These are phyloP conservation scores for Eubasilissa regina DNA, from an alignment of 1,140 invertebrate genomes.

Conservation along the genomic window DNA sequence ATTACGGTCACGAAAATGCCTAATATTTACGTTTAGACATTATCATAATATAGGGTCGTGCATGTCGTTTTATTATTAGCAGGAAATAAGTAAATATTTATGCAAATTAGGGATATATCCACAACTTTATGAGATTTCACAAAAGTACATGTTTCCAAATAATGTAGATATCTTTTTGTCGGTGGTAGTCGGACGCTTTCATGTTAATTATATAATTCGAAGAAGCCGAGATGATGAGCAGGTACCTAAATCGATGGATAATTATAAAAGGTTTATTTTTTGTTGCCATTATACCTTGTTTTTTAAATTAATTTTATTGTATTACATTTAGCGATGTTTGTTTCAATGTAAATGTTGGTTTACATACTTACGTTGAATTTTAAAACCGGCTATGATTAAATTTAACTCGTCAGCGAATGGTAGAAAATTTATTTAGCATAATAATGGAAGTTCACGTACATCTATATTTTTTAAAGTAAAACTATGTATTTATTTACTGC, in stretches of 20 bases:
- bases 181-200: not conserved
- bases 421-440: too few relatives aligned
- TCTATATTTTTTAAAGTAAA: too few relatives aligned
- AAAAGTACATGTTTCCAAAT: not conserved
- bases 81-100: constrained; percentile 30
- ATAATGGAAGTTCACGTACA: too few relatives aligned
- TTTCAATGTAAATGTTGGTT: not conserved
- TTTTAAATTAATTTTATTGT: too few relatives aligned
- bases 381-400: too few relatives aligned
- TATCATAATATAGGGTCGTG: not conserved
- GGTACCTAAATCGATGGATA: not conserved
- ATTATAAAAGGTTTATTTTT: not conserved
- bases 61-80: constrained; percentile 36
- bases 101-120: constrained; percentile 22
- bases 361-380: too few relatives aligned
- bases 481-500: too few relatives aligned
- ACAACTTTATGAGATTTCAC: not conserved
- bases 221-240: not conserved
- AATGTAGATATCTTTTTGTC: not conserved
- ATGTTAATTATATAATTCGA: not conserved
- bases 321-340: not conserved
- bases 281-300: too few relatives aligned
- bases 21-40: not conserved
- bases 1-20: constrained; percentile 13
- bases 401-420: too few relatives aligned